Evolutionary conservation across 2,888 invertebrate genomes (phyloP).

Genomic region (Subacronicta megacephala): DNA sequence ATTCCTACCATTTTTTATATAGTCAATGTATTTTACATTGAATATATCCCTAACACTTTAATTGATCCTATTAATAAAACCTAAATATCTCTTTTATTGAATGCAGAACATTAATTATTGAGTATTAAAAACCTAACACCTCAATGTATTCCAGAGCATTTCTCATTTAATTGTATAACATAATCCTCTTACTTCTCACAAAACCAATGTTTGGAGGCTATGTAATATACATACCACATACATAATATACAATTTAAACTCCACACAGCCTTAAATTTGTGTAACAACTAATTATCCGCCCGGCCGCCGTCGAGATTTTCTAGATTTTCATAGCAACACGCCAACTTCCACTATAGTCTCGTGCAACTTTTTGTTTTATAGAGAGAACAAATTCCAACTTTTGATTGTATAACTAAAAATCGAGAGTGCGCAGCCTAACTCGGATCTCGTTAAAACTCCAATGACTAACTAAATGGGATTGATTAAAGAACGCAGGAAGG

Average conservation of each 20-base stretch:
- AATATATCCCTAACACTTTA: no score
- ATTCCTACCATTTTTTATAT: no score
- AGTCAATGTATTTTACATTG: no score
- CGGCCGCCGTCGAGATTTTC: conserved; percentile 25
- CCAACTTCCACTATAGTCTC: conserved; percentile 28
- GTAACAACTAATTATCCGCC: conserved; percentile 39
- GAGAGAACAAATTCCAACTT: conserved; percentile 45
- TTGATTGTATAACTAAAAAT: conserved; percentile 49
- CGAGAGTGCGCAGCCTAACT: conserved; percentile 32
- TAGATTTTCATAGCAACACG: conserved; percentile 36
- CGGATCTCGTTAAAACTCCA: conserved; percentile 56
- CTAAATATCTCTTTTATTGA: no score
- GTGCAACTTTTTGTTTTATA: conserved; percentile 47
- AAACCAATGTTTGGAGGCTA: background rate
- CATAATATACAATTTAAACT: conserved; percentile 39
- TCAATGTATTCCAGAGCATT: no score
- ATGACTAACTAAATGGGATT: conserved; percentile 58
- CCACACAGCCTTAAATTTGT: conserved; percentile 25
- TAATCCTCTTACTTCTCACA: conserved; percentile 4
- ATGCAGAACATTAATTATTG: no score
- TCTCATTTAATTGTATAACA: no score
- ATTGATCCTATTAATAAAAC: no score
- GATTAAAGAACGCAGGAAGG: conserved; percentile 57
- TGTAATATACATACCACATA: conserved; percentile 3
- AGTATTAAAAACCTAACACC: no score